Percentiles rank a stretch among this genome's conserved stretches.
Conservation (phyloP, 2,888 invertebrate species). For the Eucriotettix oculatus region DNA sequence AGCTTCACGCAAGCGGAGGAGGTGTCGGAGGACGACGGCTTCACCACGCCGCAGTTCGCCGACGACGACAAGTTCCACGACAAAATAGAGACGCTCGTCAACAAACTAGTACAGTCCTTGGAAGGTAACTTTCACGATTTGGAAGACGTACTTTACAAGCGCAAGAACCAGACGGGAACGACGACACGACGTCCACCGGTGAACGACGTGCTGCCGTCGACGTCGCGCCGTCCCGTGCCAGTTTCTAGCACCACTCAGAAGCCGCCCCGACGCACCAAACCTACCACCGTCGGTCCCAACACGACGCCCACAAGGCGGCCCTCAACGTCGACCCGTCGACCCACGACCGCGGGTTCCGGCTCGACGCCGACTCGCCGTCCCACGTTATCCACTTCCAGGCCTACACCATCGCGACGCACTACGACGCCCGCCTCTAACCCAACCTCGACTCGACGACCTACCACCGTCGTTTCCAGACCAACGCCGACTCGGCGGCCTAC, state of each 20-base stretch:
- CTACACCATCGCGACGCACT: slow-evolving; percentile 10
- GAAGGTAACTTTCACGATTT: slow-evolving; percentile 69
- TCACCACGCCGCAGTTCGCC: slow-evolving; percentile 59
- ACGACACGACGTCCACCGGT: slow-evolving; percentile 16
- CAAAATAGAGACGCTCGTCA: slow-evolving; percentile 67
- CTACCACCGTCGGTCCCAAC: slow-evolving; percentile 14
- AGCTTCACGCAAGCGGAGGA: slow-evolving; percentile 36
- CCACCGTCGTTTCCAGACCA: neutral
- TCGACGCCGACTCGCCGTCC: slow-evolving; percentile 8
- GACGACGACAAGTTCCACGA: slow-evolving; percentile 61
- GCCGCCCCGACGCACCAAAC: slow-evolving; percentile 21
- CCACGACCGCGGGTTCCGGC: slow-evolving; percentile 13
- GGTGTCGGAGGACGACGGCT: slow-evolving; percentile 33
- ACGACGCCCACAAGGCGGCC: neutral
- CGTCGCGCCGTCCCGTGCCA: slow-evolving; percentile 2
- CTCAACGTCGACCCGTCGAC: slow-evolving; percentile 4
- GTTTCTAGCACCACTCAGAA: slow-evolving; percentile 17
- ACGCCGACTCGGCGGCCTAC: neutral
- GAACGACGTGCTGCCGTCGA: neutral
- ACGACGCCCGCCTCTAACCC: slow-evolving; percentile 16
- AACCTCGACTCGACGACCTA: slow-evolving; percentile 15
- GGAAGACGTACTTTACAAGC: slow-evolving; percentile 53
- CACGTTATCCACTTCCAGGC: slow-evolving; percentile 11
- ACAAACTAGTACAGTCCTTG: slow-evolving; percentile 66
- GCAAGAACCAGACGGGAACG: neutral